Evolutionary conservation across 2,888 invertebrate genomes (phyloP).

Genomic region (Matsumyia berberina): DNA sequence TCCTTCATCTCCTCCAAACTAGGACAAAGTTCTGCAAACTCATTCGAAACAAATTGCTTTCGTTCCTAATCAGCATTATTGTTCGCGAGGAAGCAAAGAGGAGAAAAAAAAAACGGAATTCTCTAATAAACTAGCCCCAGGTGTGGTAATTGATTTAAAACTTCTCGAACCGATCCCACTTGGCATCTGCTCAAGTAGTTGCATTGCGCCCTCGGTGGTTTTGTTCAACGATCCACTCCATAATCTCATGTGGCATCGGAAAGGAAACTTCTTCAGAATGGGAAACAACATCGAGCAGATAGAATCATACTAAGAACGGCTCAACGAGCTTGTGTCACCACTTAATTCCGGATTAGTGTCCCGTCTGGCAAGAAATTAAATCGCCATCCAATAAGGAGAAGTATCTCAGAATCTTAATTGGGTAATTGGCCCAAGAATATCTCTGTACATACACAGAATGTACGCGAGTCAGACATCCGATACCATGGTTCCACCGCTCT

Average conservation of each 20-base stretch:
- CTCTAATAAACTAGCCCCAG: slow-evolving; percentile 42
- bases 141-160: slow-evolving; percentile 70
- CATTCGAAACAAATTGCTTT: slow-evolving; percentile 59
- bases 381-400: slow-evolving; percentile 51
- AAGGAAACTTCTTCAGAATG: slow-evolving; percentile 46
- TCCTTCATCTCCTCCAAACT: slow-evolving; percentile 17
- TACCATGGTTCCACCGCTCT: slow-evolving; percentile 22
- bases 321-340: slow-evolving; percentile 68
- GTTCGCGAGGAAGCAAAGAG: slow-evolving; percentile 2
- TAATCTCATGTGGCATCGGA: slow-evolving; percentile 53
- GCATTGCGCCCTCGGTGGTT: background rate
- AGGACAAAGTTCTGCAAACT: slow-evolving; percentile 50
- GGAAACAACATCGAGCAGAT: slow-evolving; percentile 21
- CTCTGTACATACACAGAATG: slow-evolving; percentile 59
- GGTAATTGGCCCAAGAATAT: slow-evolving; percentile 79
- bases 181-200: slow-evolving; percentile 26
- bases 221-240: slow-evolving; percentile 7
- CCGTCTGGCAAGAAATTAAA: slow-evolving; percentile 41
- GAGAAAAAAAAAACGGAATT: slow-evolving; percentile 2
- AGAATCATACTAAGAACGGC: slow-evolving; percentile 42
- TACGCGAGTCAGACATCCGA: slow-evolving; percentile 62
- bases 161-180: slow-evolving; percentile 41
- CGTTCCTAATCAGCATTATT: slow-evolving; percentile 58
- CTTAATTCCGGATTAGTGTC: slow-evolving; percentile 72
- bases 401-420: slow-evolving; percentile 77